Conservation (phyloP, 1,140 invertebrate species). For the Heliothis virescens region DNA sequence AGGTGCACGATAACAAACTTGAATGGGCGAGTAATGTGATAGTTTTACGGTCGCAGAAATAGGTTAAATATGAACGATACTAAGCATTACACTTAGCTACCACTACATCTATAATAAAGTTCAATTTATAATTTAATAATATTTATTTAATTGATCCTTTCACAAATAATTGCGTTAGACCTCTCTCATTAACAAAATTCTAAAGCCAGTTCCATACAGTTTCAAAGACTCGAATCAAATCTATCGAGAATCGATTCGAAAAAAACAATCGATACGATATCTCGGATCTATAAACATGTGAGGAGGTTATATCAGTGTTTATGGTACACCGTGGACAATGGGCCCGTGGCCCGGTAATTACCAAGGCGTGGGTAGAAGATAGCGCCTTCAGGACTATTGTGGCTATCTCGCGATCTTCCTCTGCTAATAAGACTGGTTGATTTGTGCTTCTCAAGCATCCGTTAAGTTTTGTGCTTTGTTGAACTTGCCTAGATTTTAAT, state of each 20-base stretch:
- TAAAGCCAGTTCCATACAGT: background rate
- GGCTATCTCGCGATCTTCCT: constrained; percentile 55
- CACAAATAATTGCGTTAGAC: too few species aligned
- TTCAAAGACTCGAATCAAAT: too few species aligned
- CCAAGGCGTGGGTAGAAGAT: constrained; percentile 44
- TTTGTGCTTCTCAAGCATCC: constrained; percentile 47
- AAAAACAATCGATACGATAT: constrained; percentile 15
- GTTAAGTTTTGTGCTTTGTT: constrained; percentile 12
- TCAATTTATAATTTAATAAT: too few species aligned
- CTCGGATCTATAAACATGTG: constrained; percentile 38
- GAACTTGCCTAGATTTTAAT: too few species aligned
- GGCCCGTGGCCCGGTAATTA: constrained; percentile 55
- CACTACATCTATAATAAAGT: background rate
- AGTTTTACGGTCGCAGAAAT: too few species aligned
- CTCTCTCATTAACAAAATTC: background rate
- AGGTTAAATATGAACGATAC: too few species aligned
- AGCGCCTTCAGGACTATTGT: constrained; percentile 44
- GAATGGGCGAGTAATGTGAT: background rate
- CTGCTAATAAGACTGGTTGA: constrained; percentile 50
- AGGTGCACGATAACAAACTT: background rate
- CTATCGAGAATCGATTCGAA: background rate
- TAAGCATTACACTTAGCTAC: background rate
- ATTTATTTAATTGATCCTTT: background rate
- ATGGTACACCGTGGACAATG: constrained; percentile 56
- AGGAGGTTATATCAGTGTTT: constrained; percentile 44